phyloP scores from a whole-genome alignment of 2,888 invertebrate genomes.

The Malacosoma neustria region DNA sequence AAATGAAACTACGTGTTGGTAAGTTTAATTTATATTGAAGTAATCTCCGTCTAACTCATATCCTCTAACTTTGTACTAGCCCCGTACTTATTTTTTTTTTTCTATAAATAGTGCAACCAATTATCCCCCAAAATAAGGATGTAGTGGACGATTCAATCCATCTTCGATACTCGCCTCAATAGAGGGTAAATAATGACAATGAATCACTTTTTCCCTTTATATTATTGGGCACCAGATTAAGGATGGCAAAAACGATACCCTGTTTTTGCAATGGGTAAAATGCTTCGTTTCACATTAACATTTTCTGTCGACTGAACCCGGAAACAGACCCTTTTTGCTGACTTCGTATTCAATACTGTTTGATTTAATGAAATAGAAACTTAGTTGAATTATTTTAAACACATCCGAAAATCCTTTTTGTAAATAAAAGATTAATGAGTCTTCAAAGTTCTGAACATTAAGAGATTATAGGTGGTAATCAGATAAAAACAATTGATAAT shows the following conservation, averaged over 20 bases:
- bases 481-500: no score
- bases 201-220: constrained; percentile 41
- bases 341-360: background rate
- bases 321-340: constrained; percentile 7
- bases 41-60: no score
- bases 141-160: constrained; percentile 25
- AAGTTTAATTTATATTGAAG: no score
- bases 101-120: no score
- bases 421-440: no score
- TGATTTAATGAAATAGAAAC: background rate
- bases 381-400: background rate
- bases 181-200: constrained; percentile 49
- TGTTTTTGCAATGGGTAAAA: constrained; percentile 45
- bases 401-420: no score
- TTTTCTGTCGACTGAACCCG: constrained; percentile 39
- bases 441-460: no score
- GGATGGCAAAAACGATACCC: constrained; percentile 41
- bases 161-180: constrained; percentile 27
- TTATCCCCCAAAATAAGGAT: constrained; percentile 16
- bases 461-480: no score
- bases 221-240: constrained; percentile 39
- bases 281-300: constrained; percentile 47
- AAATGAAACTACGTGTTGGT: no score
- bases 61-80: no score
- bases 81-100: no score